phyloP scores from a whole-genome alignment of 1,140 invertebrate genomes.

The Hestina assimilis region DNA sequence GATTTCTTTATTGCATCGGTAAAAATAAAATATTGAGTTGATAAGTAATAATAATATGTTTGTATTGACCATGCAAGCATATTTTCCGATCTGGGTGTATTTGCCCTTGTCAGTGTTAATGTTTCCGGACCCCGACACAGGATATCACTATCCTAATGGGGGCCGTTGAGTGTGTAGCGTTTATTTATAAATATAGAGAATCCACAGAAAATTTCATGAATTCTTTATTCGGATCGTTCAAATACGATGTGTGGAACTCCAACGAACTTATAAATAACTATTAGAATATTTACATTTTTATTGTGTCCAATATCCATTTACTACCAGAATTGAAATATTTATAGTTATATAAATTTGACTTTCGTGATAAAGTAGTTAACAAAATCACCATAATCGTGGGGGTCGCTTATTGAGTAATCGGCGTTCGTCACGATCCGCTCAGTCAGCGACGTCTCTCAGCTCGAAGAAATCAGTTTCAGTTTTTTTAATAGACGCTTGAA shows the following conservation, averaged over 20 bases:
- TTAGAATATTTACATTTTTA: constrained; percentile 15
- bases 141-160: too few relatives aligned
- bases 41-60: too few relatives aligned
- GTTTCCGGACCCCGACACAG: too few relatives aligned
- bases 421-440: constrained; percentile 18
- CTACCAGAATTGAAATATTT: constrained; percentile 1
- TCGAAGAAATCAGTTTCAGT: constrained; percentile 10
- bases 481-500: not conserved
- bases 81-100: too few relatives aligned
- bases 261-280: not conserved
- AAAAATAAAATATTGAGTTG: too few relatives aligned
- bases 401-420: constrained; percentile 21
- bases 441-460: constrained; percentile 7
- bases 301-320: constrained; percentile 13
- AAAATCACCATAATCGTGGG: constrained; percentile 21
- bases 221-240: not conserved
- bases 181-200: not conserved
- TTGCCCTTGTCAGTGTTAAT: too few relatives aligned
- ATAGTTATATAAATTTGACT: constrained; percentile 24
- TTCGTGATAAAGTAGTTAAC: constrained; percentile 22
- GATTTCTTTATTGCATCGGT: too few relatives aligned
- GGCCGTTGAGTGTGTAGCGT: too few relatives aligned
- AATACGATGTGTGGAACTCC: not conserved
- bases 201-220: not conserved
- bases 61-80: too few relatives aligned